Percentiles rank a stretch among this genome's conserved stretches.
These are phyloP conservation scores for Parasteatoda lunata DNA, from an alignment of 2,888 invertebrate species.

Conservation along the genomic window DNA sequence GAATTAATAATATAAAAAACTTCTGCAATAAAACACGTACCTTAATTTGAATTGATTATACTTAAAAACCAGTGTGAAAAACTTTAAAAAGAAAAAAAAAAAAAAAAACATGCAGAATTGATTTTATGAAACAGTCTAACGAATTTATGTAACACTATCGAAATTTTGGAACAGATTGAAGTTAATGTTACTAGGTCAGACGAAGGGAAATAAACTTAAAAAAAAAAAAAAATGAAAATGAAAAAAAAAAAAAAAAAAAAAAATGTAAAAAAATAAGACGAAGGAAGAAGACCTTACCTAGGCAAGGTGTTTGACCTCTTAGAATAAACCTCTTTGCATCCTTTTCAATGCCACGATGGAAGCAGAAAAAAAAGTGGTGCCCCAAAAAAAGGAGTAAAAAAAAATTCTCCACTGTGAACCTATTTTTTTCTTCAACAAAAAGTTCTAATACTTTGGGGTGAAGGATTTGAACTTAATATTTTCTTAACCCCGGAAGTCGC, in stretches of 20 bases:
- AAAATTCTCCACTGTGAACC: not conserved
- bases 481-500: constrained; percentile 2
- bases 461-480: constrained; percentile 5
- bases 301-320: constrained; percentile 58
- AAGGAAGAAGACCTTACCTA: not conserved
- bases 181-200: too few relatives aligned
- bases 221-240: too few relatives aligned
- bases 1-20: too few relatives aligned
- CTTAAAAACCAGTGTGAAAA: too few relatives aligned
- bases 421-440: not conserved
- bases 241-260: not conserved
- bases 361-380: not conserved
- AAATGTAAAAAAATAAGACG: not conserved
- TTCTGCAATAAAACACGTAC: too few relatives aligned
- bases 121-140: too few relatives aligned
- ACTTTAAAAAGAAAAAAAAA: too few relatives aligned
- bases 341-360: constrained; percentile 30
- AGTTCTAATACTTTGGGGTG: not conserved
- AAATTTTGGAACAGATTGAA: too few relatives aligned
- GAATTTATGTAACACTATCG: too few relatives aligned
- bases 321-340: constrained; percentile 9
- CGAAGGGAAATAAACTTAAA: too few relatives aligned
- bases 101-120: too few relatives aligned
- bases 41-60: too few relatives aligned
- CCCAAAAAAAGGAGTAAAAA: not conserved